These are phyloP conservation scores for Microplitis demolitor DNA, from an alignment of 1,140 invertebrate species.

Conservation along the genomic window DNA sequence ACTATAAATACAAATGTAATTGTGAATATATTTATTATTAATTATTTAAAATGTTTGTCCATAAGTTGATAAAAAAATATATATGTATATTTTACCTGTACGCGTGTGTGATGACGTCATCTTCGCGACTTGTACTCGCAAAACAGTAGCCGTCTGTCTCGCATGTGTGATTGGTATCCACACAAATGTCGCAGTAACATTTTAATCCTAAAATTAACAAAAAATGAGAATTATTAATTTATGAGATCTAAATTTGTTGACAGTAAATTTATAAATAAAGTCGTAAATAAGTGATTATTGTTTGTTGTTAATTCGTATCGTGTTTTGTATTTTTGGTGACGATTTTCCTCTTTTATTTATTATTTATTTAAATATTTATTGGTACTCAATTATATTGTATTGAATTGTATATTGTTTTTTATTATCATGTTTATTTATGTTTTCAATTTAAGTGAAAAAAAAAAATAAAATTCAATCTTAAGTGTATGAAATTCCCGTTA, in stretches of 20 bases:
- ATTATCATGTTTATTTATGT: too few species aligned
- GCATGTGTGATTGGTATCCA: conserved; percentile 80
- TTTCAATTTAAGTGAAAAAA: too few species aligned
- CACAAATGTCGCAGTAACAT: conserved; percentile 80
- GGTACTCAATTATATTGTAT: not conserved
- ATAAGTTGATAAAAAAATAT: conserved; percentile 21
- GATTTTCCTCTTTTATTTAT: too few species aligned
- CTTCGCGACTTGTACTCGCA: conserved; percentile 73
- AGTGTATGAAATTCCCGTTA: not conserved
- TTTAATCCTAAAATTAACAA: conserved; percentile 64
- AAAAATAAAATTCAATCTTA: not conserved
- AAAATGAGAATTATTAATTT: not conserved
- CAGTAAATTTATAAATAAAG: too few species aligned
- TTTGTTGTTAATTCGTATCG: not conserved
- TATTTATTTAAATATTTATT: too few species aligned
- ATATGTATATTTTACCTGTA: conserved; percentile 69
- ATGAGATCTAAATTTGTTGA: not conserved
- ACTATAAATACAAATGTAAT: too few species aligned
- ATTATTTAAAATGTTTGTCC: not conserved
- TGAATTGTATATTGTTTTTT: not conserved
- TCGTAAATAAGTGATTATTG: too few species aligned
- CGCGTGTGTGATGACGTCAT: conserved; percentile 67
- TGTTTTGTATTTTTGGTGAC: too few species aligned
- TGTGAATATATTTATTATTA: too few species aligned
- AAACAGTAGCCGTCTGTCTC: conserved; percentile 88